phyloP scores from a whole-genome alignment of 1,140 invertebrate genomes.

The Euura saliciscinereae region DNA sequence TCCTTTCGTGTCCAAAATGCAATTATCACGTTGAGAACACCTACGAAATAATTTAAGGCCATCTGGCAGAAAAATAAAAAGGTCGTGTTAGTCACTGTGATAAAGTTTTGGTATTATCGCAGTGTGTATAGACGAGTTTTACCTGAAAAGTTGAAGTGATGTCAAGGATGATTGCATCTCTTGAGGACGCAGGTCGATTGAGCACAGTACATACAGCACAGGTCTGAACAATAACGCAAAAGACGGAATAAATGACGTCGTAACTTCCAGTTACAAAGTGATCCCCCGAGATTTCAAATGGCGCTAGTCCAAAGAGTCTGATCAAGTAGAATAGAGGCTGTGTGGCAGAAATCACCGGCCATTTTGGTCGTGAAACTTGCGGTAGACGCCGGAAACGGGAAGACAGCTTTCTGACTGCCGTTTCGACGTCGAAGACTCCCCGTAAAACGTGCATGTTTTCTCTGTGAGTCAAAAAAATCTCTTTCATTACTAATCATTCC shows the following conservation, averaged over 20 bases:
- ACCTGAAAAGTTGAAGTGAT: neutral
- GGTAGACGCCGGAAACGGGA: neutral
- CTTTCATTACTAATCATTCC: no score
- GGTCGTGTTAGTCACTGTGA: no score
- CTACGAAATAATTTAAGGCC: conserved; percentile 36
- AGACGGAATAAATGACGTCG: neutral
- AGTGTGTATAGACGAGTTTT: no score
- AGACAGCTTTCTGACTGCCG: neutral
- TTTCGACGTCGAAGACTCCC: neutral
- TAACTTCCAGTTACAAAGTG: neutral
- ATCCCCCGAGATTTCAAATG: neutral
- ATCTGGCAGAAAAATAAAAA: conserved; percentile 29
- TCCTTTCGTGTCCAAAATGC: conserved; percentile 20
- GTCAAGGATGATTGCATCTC: neutral
- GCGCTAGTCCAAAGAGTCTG: neutral
- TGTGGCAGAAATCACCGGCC: neutral
- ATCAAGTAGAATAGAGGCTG: neutral
- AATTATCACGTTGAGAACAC: conserved; percentile 28
- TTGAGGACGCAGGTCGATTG: neutral
- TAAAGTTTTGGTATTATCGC: no score
- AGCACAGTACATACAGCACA: neutral
- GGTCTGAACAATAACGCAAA: neutral
- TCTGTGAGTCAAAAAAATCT: no score
- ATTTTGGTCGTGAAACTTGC: conserved; percentile 1
- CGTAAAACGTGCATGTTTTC: neutral